Base-by-base conservation (phyloP, 2,113 vertebrate genomes). In the Pluvianellus socialis region DNA sequence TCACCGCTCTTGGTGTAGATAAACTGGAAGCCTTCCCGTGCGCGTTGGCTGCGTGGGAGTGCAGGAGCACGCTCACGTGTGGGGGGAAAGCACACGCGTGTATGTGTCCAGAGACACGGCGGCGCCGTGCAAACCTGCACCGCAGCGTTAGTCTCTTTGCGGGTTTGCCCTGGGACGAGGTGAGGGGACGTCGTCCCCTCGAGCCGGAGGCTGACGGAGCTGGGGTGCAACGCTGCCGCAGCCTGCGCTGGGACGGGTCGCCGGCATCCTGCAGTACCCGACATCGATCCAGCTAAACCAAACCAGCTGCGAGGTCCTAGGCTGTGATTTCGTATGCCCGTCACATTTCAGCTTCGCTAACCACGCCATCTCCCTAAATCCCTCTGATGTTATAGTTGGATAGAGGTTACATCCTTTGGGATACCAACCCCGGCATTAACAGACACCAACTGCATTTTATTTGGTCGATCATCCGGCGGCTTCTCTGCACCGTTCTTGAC, bases 221-320 rank as follows among this genome's bases (percentile, higher is more conserved):
- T 1, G 1, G 3, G 59, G 35, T 21, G 19, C 23, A 4, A 12
- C 11, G 1, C 56, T 30, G 40, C 33, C 18, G 1, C 61, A 16
- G 61, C 18, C 53, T 6, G 27, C 5, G 35, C 58, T n/a, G 30
- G 35, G 9, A 0, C 0, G 2, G 42, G 53, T 4, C 58, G 4
- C 28, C 0, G 0, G 8, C 3, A 28, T 27, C 84, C 82, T 5
- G 40, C 12, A 9, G 3, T 1, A 15, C 44, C 59, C 4, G 0
- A 35, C 75, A 9, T 23, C 24, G 2, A 0, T 7, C 49, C 90
- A 3, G 14, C 30, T 28, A 4, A 40, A 18, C 18, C 91, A 10
- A 44, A 8, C 20, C 58, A 26, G 67, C 83, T 44, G 58, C 62
- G 1, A 12, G 89, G 35, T 22, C 61, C 35, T 1, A 16, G 49